Conservation (phyloP, 2,113 vertebrate species). For the Agelaius tricolor region DNA sequence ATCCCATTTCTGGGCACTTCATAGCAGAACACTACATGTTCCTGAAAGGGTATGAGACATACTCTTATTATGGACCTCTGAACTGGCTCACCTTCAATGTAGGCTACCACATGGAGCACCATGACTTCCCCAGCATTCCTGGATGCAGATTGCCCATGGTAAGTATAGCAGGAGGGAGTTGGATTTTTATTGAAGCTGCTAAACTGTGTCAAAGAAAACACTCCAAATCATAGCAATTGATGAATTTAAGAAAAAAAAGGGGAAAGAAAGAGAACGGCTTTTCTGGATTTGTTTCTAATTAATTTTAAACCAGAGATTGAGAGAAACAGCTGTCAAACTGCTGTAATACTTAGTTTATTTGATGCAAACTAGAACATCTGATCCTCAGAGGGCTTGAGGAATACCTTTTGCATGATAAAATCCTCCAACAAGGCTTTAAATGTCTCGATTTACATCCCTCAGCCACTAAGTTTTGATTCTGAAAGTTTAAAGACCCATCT, state of each 20-base stretch:
- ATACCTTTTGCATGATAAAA: background rate
- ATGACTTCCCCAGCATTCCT: slow-evolving; percentile 97
- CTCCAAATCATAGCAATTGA: background rate
- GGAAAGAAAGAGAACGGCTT: background rate
- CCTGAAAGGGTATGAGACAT: slow-evolving; percentile 93
- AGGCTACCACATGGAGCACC: slow-evolving; percentile 97
- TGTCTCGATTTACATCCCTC: background rate
- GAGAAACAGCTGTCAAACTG: background rate
- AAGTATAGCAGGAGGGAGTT: background rate
- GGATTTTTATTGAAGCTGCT: background rate
- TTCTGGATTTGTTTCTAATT: background rate
- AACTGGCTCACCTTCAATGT: slow-evolving; percentile 97
- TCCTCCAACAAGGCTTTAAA: background rate
- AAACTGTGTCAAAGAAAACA: background rate
- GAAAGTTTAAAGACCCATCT: background rate
- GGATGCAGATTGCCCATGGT: slow-evolving; percentile 92
- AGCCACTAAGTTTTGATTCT: background rate
- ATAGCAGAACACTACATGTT: slow-evolving; percentile 99
- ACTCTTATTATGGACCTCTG: slow-evolving; percentile 94
- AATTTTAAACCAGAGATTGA: background rate
- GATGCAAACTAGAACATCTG: background rate
- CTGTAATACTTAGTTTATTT: background rate
- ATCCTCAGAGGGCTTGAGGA: background rate
- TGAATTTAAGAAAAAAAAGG: background rate
- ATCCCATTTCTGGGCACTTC: slow-evolving; percentile 97